Evolutionary conservation across 2,113 vertebrate species (phyloP), one percentile per base, ranked within the genome.

Genomic region (Bettongia penicillata): DNA sequence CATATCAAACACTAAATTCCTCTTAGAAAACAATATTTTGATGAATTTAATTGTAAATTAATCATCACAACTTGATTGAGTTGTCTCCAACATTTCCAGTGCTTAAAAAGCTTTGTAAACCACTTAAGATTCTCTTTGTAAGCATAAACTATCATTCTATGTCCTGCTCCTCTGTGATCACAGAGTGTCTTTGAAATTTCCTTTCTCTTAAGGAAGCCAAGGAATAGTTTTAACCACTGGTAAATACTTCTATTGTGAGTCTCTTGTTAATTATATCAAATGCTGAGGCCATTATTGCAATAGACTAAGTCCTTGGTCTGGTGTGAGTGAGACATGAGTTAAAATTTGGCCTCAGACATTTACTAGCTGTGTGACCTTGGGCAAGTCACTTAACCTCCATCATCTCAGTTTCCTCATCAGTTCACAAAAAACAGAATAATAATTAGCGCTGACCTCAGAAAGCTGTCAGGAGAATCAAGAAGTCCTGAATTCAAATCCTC

Each of bases 21-120:
- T 52, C 19, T 48, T 16, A 92, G 49, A 90, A 95, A 95, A 93
- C 2, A 61, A 8, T 6, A 90, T 68, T 68, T 49, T 84, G 31
- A 6, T 1, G 89, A 94, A 93, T 50, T 57, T 95, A 90, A 51
- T 48, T 91, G 91, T 90, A 84, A 84, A 84, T 84, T 43, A 43
- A 84, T 77, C 68, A n/a, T 16, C 16, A 84, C 16, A 84, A 84
- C n/a, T 68, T 84, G 68, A 84, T 22, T 43, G 68, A 84, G n/a
- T 84, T 84, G 68, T 84, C 2, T 84, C n/a, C 10, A 22, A 84
- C 7, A 43, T 37, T 77, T 0, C 22, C 37, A 43, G 23, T 43
- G 68, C 68, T 84, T 84, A 8, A 43, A 84, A 84, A 43, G 68
- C 19, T 84, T 84, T 84, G 19, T 19, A 43, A 43, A 43, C 2